These are phyloP conservation scores for Salvator merianae DNA, from an alignment of 2,113 vertebrate genomes.

Conservation along the genomic window DNA sequence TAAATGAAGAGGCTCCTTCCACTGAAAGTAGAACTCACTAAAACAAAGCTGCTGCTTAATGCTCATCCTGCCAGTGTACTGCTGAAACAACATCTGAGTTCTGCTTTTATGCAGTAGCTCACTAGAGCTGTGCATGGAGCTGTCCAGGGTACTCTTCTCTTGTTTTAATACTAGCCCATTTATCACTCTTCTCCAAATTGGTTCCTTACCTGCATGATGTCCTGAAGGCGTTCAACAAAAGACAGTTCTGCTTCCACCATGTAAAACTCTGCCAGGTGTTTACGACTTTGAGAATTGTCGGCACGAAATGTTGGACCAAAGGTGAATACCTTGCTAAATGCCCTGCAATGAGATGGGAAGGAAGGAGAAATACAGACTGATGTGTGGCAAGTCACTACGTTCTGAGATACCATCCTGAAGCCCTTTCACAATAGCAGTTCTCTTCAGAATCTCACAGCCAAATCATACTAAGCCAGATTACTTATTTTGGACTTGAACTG, in stretches of 20 bases:
- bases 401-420: background rate
- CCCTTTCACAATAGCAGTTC: background rate
- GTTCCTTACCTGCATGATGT: conserved; percentile 84
- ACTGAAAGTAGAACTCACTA: no score
- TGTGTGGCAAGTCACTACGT: background rate
- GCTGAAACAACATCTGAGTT: no score
- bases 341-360: conserved; percentile 71
- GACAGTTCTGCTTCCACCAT: conserved; percentile 97
- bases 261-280: conserved; percentile 95
- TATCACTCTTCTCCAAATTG: rapidly evolving
- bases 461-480: background rate
- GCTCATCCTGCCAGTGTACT: no score
- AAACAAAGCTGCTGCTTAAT: no score
- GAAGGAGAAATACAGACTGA: background rate
- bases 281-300: conserved; percentile 92
- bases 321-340: conserved; percentile 90
- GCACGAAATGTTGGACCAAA: conserved; percentile 95
- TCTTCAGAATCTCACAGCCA: background rate
- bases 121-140: no score
- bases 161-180: background rate
- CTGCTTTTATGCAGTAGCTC: no score
- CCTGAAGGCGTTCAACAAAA: conserved; percentile 87
- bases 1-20: no score
- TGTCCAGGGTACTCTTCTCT: background rate
- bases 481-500: no score